phyloP scores from a whole-genome alignment of 1,140 invertebrate genomes.

The Bombus confusus region DNA sequence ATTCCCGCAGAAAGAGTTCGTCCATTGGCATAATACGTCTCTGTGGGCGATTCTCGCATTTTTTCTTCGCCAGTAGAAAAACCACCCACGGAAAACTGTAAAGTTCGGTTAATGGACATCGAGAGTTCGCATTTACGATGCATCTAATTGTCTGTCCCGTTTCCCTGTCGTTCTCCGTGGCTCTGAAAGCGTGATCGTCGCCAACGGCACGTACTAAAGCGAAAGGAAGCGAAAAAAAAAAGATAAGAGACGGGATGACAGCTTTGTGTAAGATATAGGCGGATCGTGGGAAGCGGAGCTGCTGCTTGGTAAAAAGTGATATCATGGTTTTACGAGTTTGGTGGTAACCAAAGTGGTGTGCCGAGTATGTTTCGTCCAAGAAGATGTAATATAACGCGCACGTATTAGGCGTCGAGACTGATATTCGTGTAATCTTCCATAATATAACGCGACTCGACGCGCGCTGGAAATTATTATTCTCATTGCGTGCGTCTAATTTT shows the following conservation, averaged over 20 bases:
- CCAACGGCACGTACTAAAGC: neutral
- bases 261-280: neutral
- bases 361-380: neutral
- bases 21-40: neutral
- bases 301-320: constrained; percentile 6
- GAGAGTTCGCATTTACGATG: neutral
- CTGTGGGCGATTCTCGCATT: too few species aligned
- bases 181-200: neutral
- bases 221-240: neutral
- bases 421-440: too few species aligned
- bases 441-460: too few species aligned
- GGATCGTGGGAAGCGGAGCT: neutral
- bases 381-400: neutral
- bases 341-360: neutral
- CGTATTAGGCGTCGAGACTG: neutral
- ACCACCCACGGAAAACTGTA: neutral
- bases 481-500: neutral
- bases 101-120: neutral
- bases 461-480: neutral
- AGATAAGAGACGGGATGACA: neutral
- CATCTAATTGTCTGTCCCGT: constrained; percentile 12
- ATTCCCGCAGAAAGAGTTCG: neutral
- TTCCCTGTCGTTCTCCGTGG: neutral
- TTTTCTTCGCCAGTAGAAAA: neutral
- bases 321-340: neutral